These are phyloP conservation scores for Formica selysi DNA, from an alignment of 1,140 invertebrate species.

Conservation along the genomic window DNA sequence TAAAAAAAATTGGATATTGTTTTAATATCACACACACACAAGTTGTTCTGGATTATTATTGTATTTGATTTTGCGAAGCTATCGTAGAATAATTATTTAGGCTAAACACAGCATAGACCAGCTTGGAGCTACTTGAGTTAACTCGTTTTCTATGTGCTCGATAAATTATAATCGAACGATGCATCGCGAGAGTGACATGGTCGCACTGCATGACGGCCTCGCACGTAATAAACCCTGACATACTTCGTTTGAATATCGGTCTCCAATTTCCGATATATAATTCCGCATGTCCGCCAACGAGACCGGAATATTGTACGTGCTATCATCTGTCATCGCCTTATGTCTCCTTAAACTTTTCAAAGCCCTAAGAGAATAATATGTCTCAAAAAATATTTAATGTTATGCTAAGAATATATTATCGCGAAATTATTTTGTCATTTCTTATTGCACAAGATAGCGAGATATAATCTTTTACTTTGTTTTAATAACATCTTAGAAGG, in stretches of 20 bases:
- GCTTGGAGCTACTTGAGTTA: background rate
- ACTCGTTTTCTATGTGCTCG: conserved; percentile 20
- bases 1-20: background rate
- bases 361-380: background rate
- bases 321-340: conserved; percentile 17
- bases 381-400: background rate
- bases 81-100: background rate
- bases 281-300: conserved; percentile 38
- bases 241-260: conserved; percentile 54
- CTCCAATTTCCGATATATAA: conserved; percentile 54
- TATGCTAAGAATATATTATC: background rate
- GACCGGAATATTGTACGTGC: conserved; percentile 26
- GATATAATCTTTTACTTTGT: no score
- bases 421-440: background rate
- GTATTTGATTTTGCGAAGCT: background rate
- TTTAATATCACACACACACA: background rate
- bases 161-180: conserved; percentile 43
- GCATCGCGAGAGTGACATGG: conserved; percentile 43
- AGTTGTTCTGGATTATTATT: background rate
- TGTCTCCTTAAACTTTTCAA: conserved; percentile 2
- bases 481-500: no score
- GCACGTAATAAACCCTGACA: conserved; percentile 58
- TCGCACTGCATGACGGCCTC: conserved; percentile 29
- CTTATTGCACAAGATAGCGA: no score
- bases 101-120: background rate